A percentile compares a stretch with the other conserved stretches of the same genome.
Evolutionary conservation across 2,113 vertebrate genomes (phyloP).

Genomic region (Cololabis saira): DNA sequence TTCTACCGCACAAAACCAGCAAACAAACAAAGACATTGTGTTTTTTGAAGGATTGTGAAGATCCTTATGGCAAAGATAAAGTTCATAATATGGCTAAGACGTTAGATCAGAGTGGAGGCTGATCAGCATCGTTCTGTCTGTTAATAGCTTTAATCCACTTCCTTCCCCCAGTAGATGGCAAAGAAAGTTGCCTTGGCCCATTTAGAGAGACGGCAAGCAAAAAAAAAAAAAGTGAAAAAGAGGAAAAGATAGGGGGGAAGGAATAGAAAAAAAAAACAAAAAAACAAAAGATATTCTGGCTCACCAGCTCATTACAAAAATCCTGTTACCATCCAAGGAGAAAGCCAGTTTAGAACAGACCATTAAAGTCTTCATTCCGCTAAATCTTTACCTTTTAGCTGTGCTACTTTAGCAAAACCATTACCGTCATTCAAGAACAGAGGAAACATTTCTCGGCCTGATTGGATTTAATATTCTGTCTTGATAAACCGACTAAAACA

Average conservation of each 20-base stretch:
- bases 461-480: slow-evolving; percentile 25
- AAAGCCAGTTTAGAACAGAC: slow-evolving; percentile 67
- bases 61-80: slow-evolving; percentile 12
- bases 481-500: slow-evolving; percentile 25
- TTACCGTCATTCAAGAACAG: slow-evolving; percentile 33
- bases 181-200: slow-evolving; percentile 70
- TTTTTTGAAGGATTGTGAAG: slow-evolving; percentile 6
- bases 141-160: slow-evolving; percentile 72
- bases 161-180: slow-evolving; percentile 47
- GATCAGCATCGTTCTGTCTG: slow-evolving; percentile 59
- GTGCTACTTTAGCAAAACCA: slow-evolving; percentile 31
- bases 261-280: slow-evolving; percentile 52
- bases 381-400: slow-evolving; percentile 41
- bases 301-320: slow-evolving; percentile 74
- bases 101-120: slow-evolving; percentile 40
- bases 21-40: slow-evolving; percentile 18
- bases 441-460: slow-evolving; percentile 20
- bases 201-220: slow-evolving; percentile 50
- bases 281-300: slow-evolving; percentile 60
- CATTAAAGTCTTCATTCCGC: slow-evolving; percentile 58
- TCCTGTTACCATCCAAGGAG: slow-evolving; percentile 61
- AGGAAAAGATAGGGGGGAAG: slow-evolving; percentile 19
- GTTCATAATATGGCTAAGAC: slow-evolving; percentile 36
- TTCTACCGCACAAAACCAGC: slow-evolving; percentile 5
- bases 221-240: slow-evolving; percentile 38